These are phyloP conservation scores for Ahaetulla prasina DNA, from an alignment of 2,113 vertebrate genomes.

Conservation along the genomic window DNA sequence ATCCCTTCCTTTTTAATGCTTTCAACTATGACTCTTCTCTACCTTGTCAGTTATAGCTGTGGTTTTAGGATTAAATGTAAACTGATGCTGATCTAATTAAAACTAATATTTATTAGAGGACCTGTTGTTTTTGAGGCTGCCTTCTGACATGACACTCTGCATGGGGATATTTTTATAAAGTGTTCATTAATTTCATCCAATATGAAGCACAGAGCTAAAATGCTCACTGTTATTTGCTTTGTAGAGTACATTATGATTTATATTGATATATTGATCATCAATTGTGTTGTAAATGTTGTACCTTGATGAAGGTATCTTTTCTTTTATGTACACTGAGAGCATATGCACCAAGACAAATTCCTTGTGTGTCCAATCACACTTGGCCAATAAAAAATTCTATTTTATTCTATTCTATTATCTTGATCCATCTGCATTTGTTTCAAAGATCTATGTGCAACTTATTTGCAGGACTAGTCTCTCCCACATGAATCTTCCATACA, in stretches of 20 bases:
- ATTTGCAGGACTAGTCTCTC: neutral
- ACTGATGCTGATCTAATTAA: neutral
- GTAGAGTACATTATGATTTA: neutral
- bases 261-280: too few species aligned
- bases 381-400: too few species aligned
- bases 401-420: too few species aligned
- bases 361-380: too few species aligned
- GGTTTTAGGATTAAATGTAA: neutral
- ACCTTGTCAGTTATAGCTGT: neutral
- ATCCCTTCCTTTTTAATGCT: neutral
- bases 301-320: too few species aligned
- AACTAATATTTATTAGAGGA: neutral
- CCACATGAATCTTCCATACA: neutral
- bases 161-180: neutral
- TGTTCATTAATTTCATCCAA: neutral
- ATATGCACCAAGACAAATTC: too few species aligned
- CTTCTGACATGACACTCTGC: neutral
- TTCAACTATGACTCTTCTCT: too few species aligned
- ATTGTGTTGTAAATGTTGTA: too few species aligned
- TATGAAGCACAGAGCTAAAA: neutral
- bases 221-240: neutral
- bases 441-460: neutral
- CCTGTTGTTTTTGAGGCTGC: neutral
- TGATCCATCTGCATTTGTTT: neutral
- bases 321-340: too few species aligned